These are phyloP conservation scores for Perithous albicinctus DNA, from an alignment of 2,888 invertebrate genomes.

Conservation along the genomic window DNA sequence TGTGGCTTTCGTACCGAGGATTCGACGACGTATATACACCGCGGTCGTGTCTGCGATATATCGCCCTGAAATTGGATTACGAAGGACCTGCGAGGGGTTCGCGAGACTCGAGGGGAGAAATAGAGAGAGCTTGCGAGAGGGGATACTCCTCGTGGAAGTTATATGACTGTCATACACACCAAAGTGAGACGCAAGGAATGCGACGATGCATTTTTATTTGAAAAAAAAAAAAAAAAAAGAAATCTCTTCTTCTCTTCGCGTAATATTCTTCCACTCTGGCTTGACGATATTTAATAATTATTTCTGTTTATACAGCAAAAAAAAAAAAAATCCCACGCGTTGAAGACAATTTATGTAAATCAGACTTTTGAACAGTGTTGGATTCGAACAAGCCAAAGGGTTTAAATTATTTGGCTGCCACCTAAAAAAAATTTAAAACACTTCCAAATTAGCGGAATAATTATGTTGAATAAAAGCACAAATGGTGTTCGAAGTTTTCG, in stretches of 20 bases:
- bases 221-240: too few species aligned
- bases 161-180: constrained; percentile 31
- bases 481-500: too few species aligned
- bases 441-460: too few species aligned
- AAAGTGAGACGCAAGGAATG: background rate
- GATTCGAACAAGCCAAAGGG: too few species aligned
- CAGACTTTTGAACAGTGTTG: too few species aligned
- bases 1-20: constrained; percentile 29
- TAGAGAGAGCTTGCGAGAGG: background rate
- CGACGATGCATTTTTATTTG: constrained; percentile 16
- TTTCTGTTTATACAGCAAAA: background rate
- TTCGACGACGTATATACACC: constrained; percentile 45
- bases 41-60: constrained; percentile 54
- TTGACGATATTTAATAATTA: background rate
- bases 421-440: too few species aligned
- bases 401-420: too few species aligned
- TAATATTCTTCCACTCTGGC: background rate
- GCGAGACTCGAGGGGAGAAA: background rate
- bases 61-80: constrained; percentile 53
- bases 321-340: too few species aligned
- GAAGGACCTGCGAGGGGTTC: constrained; percentile 26
- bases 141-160: constrained; percentile 33
- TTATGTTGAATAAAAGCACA: too few species aligned
- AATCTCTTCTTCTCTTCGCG: background rate
- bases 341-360: too few species aligned